Percentiles rank a stretch among this genome's conserved stretches.
Conservation (phyloP, 2,888 invertebrate genomes). For the Griposia aprilina region DNA sequence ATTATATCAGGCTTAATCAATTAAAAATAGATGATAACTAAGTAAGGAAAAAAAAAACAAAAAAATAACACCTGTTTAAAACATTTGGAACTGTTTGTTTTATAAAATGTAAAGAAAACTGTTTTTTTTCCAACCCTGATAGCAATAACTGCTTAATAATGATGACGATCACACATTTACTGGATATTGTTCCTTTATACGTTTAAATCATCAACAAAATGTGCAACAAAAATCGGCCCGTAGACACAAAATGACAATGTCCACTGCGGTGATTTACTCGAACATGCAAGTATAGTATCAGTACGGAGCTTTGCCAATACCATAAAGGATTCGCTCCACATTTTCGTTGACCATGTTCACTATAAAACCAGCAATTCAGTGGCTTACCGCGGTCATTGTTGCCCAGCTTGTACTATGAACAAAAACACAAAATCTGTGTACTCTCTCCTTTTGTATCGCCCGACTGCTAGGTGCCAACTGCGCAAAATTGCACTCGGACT, state of each 20-base stretch:
- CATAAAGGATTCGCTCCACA: constrained; percentile 63
- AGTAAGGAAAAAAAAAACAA: too few relatives aligned
- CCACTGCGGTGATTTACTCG: constrained; percentile 50
- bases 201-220: constrained; percentile 4
- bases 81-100: too few relatives aligned
- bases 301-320: constrained; percentile 62
- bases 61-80: too few relatives aligned
- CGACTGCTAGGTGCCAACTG: constrained; percentile 65
- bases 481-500: constrained; percentile 59
- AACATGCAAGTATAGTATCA: constrained; percentile 55
- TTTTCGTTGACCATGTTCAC: constrained; percentile 63
- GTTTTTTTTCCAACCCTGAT: too few relatives aligned
- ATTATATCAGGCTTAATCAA: too few relatives aligned
- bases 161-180: constrained; percentile 1
- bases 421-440: constrained; percentile 63
- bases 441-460: constrained; percentile 59
- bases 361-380: constrained; percentile 66
- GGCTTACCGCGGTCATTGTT: constrained; percentile 64
- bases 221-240: constrained; percentile 16
- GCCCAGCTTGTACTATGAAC: constrained; percentile 51
- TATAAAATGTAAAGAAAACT: too few relatives aligned
- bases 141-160: not conserved
- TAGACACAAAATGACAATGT: constrained; percentile 44
- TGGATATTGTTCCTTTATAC: not conserved
- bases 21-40: too few relatives aligned